Evolutionary conservation across 2,113 vertebrate genomes (phyloP), one percentile per base, ranked within the genome.

Genomic region (Columbina picui): DNA sequence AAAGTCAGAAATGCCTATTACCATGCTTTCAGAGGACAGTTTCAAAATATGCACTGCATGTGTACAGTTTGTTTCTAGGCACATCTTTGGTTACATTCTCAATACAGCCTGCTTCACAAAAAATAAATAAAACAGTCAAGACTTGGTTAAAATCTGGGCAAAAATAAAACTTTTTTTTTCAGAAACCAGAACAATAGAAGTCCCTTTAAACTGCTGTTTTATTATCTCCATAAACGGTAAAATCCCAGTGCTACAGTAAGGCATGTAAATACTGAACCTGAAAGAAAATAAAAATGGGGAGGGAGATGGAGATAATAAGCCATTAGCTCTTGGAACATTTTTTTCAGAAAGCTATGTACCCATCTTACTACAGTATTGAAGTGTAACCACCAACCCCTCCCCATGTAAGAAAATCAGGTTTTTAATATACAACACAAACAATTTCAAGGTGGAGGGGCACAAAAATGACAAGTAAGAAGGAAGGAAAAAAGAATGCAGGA

Each of bases 211-310:
- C 7, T 79, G 7, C 16, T 47, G 77, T 21, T 96, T 96, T 83
- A 74, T 96, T 96, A 98, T 43, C 98, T 97, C 98, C 98, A 98
- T 38, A 98, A 97, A 60, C 98, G 98, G 83, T 98, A 98, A 98
- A 98, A 98, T 97, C 98, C 98, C 91, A 98, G 97, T 75, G 97
- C 98, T 90, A 98, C 98, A 18, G 98, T 98, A 89, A 98, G 98
- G 95, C 98, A 98, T 21, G 98, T 98, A 96, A 98, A 98, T 92
- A 98, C 43, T 71, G 98, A 98, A 91, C 98, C 98, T 98, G 95
- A 38, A 97, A 97, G 75, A 95, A 85, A 92, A 90, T 14, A 84
- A 32, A 96, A 89, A 68, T 2, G 3, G 26, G 47, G 55, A 47
- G n/a, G 27, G 60, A 94, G 78, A 83, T 4, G 21, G 29, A 39